These are phyloP conservation scores for Aphidius gifuensis DNA, from an alignment of 1,140 invertebrate genomes.

Conservation along the genomic window DNA sequence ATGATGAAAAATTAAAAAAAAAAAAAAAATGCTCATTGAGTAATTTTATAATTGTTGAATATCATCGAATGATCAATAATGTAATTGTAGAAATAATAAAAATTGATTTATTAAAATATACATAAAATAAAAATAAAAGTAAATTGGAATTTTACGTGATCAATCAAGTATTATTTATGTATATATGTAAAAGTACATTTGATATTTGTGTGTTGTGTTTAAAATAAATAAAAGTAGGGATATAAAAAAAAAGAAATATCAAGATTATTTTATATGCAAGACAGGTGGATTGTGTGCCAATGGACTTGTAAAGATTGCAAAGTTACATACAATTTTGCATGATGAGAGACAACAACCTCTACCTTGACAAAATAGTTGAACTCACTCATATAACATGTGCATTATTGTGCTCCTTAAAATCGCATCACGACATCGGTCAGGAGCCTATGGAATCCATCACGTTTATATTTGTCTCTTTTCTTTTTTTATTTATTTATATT, in stretches of 20 bases:
- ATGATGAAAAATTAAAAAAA: too few species aligned
- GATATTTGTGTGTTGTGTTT: too few species aligned
- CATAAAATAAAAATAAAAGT: conserved; percentile 2
- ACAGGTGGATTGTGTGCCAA: too few species aligned
- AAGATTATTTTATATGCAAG: too few species aligned
- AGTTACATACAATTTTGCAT: background rate
- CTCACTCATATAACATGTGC: conserved; percentile 10
- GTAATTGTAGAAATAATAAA: too few species aligned
- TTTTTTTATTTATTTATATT: conserved; percentile 25
- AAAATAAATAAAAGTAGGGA: too few species aligned
- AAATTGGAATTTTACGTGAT: conserved; percentile 10
- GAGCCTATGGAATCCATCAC: conserved; percentile 38
- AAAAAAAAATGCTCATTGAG: too few species aligned
- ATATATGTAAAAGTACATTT: background rate
- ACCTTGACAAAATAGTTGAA: background rate
- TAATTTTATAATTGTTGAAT: too few species aligned
- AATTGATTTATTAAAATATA: background rate
- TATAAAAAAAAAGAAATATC: too few species aligned
- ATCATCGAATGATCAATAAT: too few species aligned
- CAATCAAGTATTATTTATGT: conserved; percentile 1
- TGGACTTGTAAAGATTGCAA: conserved; percentile 1
- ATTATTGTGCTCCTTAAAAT: conserved; percentile 21
- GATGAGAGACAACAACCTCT: too few species aligned
- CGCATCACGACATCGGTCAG: conserved; percentile 22
- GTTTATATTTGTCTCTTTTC: conserved; percentile 25